Conservation (phyloP, 2,888 invertebrate genomes). For the Apocheima hispidaria region DNA sequence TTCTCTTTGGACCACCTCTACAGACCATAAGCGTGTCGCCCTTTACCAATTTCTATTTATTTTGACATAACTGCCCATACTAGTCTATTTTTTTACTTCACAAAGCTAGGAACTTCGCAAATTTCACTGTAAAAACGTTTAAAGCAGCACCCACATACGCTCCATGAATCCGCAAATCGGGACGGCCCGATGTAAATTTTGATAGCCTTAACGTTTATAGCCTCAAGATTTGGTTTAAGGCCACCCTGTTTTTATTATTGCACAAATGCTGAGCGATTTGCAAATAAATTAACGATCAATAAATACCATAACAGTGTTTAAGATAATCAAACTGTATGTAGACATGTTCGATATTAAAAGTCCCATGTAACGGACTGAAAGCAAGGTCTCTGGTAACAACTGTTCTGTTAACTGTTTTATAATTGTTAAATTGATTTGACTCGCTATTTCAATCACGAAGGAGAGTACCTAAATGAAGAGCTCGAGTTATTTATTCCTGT, state of each 20-base stretch:
- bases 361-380: slow-evolving; percentile 41
- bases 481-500: background rate
- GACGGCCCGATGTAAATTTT: slow-evolving; percentile 77
- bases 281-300: slow-evolving; percentile 61
- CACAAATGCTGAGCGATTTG: slow-evolving; percentile 62
- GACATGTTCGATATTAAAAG: slow-evolving; percentile 14
- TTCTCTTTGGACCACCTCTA: too few relatives aligned
- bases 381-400: slow-evolving; percentile 43
- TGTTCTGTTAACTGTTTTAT: slow-evolving; percentile 21
- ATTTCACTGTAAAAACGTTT: slow-evolving; percentile 63
- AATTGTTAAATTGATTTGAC: slow-evolving; percentile 30
- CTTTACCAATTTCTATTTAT: background rate
- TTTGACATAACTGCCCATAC: slow-evolving; percentile 15
- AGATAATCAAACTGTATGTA: slow-evolving; percentile 39
- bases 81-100: background rate
- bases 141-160: slow-evolving; percentile 73
- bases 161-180: slow-evolving; percentile 74
- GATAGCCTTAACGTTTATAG: slow-evolving; percentile 79
- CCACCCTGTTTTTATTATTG: slow-evolving; percentile 67
- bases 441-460: slow-evolving; percentile 28
- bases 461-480: slow-evolving; percentile 11
- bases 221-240: slow-evolving; percentile 77
- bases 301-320: slow-evolving; percentile 53
- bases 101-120: slow-evolving; percentile 59
- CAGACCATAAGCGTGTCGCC: too few relatives aligned